A percentile compares a stretch with the other conserved stretches of the same genome.
phyloP scores from a whole-genome alignment of 2,888 invertebrate species.

The Drosophila macrothrix region DNA sequence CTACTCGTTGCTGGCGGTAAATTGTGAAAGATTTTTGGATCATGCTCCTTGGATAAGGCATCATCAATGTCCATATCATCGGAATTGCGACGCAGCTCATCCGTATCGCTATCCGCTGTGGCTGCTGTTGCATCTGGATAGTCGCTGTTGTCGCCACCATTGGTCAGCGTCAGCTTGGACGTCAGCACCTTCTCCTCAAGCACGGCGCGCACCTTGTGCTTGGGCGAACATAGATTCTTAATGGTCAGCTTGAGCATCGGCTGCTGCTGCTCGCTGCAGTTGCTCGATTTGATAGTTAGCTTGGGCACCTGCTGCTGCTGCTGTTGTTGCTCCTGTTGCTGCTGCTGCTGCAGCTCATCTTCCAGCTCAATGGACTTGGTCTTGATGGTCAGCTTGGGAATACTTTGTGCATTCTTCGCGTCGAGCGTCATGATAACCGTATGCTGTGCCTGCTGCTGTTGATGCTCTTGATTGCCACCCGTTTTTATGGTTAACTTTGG shows the following conservation, averaged over 20 bases:
- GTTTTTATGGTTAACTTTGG: constrained; percentile 86
- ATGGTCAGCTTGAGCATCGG: constrained; percentile 84
- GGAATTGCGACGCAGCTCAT: constrained; percentile 79
- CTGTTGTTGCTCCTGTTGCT: constrained; percentile 26
- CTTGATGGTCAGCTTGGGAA: constrained; percentile 84
- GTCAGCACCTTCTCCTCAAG: constrained; percentile 82
- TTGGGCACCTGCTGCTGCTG: constrained; percentile 72
- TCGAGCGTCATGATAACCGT: constrained; percentile 86
- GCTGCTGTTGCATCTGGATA: constrained; percentile 10
- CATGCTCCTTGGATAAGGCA: constrained; percentile 78
- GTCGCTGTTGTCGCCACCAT: constrained; percentile 66
- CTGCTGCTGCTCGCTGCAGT: constrained; percentile 47
- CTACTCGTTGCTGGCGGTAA: constrained; percentile 47
- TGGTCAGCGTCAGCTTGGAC: constrained; percentile 59
- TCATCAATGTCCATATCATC: constrained; percentile 85
- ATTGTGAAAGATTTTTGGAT: constrained; percentile 83
- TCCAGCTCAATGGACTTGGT: constrained; percentile 82
- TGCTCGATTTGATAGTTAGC: constrained; percentile 76
- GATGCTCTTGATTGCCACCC: constrained; percentile 51
- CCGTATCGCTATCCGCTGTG: constrained; percentile 17
- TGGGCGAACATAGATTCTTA: constrained; percentile 84
- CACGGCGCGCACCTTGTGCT: constrained; percentile 86
- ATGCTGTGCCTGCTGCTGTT: constrained; percentile 66
- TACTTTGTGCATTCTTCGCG: constrained; percentile 81
- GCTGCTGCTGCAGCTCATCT: constrained; percentile 48